Evolutionary conservation across 1,140 invertebrate genomes (phyloP).

Genomic region (Bombus haemorrhoidalis): DNA sequence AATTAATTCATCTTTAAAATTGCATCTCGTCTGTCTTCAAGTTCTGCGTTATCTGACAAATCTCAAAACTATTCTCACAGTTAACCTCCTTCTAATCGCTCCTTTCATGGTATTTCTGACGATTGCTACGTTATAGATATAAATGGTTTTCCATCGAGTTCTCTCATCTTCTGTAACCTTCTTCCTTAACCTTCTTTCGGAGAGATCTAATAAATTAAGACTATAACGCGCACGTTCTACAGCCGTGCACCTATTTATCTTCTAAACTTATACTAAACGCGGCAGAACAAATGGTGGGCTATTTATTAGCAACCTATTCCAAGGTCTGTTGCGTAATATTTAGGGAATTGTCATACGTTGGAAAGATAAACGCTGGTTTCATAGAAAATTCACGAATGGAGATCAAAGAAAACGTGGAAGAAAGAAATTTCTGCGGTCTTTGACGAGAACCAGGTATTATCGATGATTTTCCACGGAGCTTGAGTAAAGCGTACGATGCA

Average conservation of each 20-base stretch:
- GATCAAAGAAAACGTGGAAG: too few species aligned
- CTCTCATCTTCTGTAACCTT: neutral
- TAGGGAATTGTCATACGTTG: neutral
- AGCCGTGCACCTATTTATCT: slow-evolving; percentile 1
- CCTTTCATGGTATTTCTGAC: neutral
- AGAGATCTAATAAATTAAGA: neutral
- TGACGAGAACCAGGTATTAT: neutral
- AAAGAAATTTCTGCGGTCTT: neutral
- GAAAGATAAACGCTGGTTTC: neutral
- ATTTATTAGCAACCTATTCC: neutral
- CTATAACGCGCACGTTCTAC: neutral
- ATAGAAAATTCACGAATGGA: too few species aligned
- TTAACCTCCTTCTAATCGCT: neutral
- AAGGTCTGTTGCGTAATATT: neutral
- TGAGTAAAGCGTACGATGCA: neutral
- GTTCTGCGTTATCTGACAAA: neutral
- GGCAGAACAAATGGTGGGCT: neutral
- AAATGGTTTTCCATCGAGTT: neutral
- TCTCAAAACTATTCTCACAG: neutral
- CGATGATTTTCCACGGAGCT: slow-evolving; percentile 5
- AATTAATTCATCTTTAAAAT: neutral
- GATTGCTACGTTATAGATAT: neutral
- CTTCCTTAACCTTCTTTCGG: neutral
- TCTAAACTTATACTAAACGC: neutral
- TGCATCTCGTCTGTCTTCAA: neutral